Conservation (phyloP, 2,113 vertebrate species). For the Etheostoma spectabile region DNA sequence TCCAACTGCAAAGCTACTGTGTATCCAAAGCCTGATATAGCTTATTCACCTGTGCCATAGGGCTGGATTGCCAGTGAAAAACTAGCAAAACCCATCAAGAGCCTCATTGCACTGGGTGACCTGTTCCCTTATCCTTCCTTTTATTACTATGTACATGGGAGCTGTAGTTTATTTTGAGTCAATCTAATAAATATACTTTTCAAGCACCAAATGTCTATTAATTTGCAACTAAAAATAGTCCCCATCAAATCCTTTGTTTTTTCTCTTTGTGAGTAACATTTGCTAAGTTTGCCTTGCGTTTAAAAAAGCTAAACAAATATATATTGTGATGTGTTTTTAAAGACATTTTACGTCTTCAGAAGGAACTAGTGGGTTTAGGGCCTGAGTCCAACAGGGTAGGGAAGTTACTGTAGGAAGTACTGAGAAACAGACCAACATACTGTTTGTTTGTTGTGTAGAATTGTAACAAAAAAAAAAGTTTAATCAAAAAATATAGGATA, state of each 20-base stretch:
- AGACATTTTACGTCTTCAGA: too few species aligned
- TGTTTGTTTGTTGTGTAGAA: too few species aligned
- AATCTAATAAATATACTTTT: not conserved
- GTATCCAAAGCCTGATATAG: not conserved
- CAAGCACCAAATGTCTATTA: not conserved
- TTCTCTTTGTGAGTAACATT: not conserved
- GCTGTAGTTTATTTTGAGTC: not conserved
- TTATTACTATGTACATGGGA: not conserved
- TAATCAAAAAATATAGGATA: too few species aligned
- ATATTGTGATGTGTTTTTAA: not conserved
- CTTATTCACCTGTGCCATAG: not conserved
- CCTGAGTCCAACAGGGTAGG: too few species aligned
- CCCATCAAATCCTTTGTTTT: not conserved
- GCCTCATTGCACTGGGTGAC: not conserved
- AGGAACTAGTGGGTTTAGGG: too few species aligned
- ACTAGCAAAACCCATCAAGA: not conserved
- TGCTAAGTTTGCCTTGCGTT: not conserved
- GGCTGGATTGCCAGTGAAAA: not conserved
- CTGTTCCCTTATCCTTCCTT: not conserved
- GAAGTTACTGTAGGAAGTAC: too few species aligned
- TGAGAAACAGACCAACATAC: too few species aligned
- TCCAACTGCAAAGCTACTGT: too few species aligned
- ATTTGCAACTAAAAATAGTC: not conserved
- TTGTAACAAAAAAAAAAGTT: too few species aligned
- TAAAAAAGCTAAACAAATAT: not conserved